These are phyloP conservation scores for Oreohelix idahoensis DNA, from an alignment of 1,140 invertebrate genomes.

Conservation along the genomic window DNA sequence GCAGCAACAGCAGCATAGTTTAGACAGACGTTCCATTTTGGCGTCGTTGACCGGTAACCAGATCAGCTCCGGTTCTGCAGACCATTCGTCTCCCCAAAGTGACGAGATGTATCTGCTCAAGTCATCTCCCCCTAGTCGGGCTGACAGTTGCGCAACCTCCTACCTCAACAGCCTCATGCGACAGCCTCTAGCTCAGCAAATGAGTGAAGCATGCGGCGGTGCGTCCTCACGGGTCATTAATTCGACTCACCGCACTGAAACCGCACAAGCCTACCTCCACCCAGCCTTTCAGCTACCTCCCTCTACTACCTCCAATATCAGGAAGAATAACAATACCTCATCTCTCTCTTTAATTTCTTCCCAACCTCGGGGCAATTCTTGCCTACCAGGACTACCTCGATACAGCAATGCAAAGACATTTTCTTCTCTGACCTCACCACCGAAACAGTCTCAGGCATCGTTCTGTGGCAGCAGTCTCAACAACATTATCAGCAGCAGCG, in stretches of 20 bases:
- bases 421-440: background rate
- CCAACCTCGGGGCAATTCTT: background rate
- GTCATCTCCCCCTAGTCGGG: background rate
- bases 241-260: constrained; percentile 3
- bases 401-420: background rate
- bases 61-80: background rate
- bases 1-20: constrained; percentile 32
- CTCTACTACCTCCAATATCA: constrained; percentile 22
- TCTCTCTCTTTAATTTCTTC: constrained; percentile 13
- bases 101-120: constrained; percentile 11
- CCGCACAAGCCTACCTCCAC: constrained; percentile 38
- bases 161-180: constrained; percentile 35
- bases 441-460: background rate
- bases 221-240: background rate
- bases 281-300: constrained; percentile 47
- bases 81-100: background rate
- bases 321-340: constrained; percentile 37
- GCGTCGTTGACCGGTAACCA: constrained; percentile 13
- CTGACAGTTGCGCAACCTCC: background rate
- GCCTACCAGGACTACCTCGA: background rate
- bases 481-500: background rate
- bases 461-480: background rate
- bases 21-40: constrained; percentile 13
- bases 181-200: background rate
- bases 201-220: constrained; percentile 1